Evolutionary conservation across 2,888 invertebrate species (phyloP), one percentile per base, ranked within the genome.

Genomic region (Eupithecia subfuscata): DNA sequence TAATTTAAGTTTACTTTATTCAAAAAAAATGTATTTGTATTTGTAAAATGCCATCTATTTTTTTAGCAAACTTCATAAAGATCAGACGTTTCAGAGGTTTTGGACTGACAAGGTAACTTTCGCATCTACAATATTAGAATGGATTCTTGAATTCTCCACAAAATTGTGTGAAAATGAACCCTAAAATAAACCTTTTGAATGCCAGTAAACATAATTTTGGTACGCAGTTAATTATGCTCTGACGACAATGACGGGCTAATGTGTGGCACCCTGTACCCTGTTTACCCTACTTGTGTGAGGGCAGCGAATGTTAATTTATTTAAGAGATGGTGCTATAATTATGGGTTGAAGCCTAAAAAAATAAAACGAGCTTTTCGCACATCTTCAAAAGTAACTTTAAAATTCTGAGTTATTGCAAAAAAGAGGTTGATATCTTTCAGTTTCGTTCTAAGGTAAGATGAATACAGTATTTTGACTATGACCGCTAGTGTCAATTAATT

Each of bases 181-280:
- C 60, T 25, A 12, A 25, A 56, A 60, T 60, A 12, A 60, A 25
- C 60, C 60, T 60, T 52, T 60, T 25, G 60, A 25, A 60, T 25
- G 25, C 9, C 22, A 60, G 48, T 68, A 52, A 70, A 70, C 73
- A 73, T 70, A 75, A 73, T 76, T 72, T 40, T 12, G 45, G 48
- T 25, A 45, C 60, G 48, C 40, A 52, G 70, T 76, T 76, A 73
- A 76, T 76, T 73, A 76, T 69, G 5, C 43, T 70, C 52, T 74
- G 43, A 69, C 64, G 67, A 76, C 70, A 73, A 73, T 73, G 73
- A 63, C 60, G n/a, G 30, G 60, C 60, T 70, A 70, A 14, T 60
- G 25, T 56, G 11, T 56, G 22, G 11, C 14, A 22, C 14, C 14
- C 12, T 60, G 25, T 56, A n/a, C 52, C 22, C 52, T 56, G 25